Conservation (phyloP, 2,797 vertebrate species). For the Sebastes kiyomatsui region DNA sequence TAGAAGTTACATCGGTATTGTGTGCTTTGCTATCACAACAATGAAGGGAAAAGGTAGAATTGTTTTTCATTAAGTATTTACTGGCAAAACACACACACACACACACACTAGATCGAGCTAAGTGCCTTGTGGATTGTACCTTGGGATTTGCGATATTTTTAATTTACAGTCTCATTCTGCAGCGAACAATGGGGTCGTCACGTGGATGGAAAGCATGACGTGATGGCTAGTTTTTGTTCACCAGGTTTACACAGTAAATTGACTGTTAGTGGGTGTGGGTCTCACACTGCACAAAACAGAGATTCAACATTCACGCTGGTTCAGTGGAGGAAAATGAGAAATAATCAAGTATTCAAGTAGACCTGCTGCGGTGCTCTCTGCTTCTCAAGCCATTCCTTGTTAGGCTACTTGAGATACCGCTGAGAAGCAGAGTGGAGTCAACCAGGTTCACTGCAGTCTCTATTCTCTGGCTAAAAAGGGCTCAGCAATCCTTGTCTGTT, state of each 20-base stretch:
- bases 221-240: slow-evolving; percentile 7
- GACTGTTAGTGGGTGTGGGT: slow-evolving; percentile 3
- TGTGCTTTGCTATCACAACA: slow-evolving; percentile 47
- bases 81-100: slow-evolving; percentile 32
- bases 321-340: neutral
- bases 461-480: slow-evolving; percentile 50
- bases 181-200: slow-evolving; percentile 68
- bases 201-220: slow-evolving; percentile 41
- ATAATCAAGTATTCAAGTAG: slow-evolving; percentile 10
- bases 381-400: slow-evolving; percentile 18
- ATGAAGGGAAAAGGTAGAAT: slow-evolving; percentile 69
- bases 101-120: slow-evolving; percentile 24
- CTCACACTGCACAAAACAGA: neutral
- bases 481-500: slow-evolving; percentile 35
- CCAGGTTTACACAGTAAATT: neutral
- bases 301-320: neutral
- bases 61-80: slow-evolving; percentile 71
- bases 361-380: slow-evolving; percentile 6
- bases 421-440: slow-evolving; percentile 49
- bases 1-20: slow-evolving; percentile 46
- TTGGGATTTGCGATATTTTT: slow-evolving; percentile 71
- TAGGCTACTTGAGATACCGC: slow-evolving; percentile 34
- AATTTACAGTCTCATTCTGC: slow-evolving; percentile 69
- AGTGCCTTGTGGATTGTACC: slow-evolving; percentile 52
- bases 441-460: slow-evolving; percentile 55